phyloP scores from a whole-genome alignment of 23 tunicate species.

The Clavelina lepadiformis region DNA sequence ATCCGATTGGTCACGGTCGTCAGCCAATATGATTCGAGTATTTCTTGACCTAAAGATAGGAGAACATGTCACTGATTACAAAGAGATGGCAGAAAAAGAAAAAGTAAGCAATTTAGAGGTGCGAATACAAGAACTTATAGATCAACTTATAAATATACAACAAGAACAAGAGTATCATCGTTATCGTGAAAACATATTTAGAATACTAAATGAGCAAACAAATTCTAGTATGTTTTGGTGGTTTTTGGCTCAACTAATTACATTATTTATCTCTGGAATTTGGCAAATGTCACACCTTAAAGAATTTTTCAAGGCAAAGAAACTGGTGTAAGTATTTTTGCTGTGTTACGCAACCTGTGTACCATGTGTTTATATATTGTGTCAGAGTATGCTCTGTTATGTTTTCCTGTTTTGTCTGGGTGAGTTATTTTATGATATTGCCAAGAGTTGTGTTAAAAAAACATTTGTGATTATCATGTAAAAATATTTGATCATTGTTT shows the following conservation, averaged over 20 bases:
- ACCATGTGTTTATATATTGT: too few relatives aligned
- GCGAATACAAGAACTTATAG: conserved; percentile 88
- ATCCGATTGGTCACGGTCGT: conserved; percentile 88
- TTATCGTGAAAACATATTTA: conserved; percentile 68
- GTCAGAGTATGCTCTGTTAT: too few relatives aligned
- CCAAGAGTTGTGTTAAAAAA: not conserved
- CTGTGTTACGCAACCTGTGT: not conserved
- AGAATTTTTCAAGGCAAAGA: conserved; percentile 96
- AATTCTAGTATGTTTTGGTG: conserved; percentile 93
- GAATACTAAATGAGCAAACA: conserved; percentile 82
- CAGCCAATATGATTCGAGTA: conserved; percentile 87
- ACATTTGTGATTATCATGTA: not conserved
- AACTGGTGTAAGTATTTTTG: conserved; percentile 58
- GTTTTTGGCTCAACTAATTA: conserved; percentile 76
- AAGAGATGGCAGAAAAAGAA: conserved; percentile 81
- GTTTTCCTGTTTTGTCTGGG: too few relatives aligned
- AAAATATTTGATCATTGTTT: not conserved
- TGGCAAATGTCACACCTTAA: conserved; percentile 98
- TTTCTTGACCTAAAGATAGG: conserved; percentile 89
- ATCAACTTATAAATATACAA: conserved; percentile 94
- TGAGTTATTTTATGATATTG: too few relatives aligned
- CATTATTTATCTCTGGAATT: conserved; percentile 73
- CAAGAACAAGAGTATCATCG: conserved; percentile 97
- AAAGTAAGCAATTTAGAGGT: conserved; percentile 88
- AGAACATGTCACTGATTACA: conserved; percentile 76